These are phyloP conservation scores for Grapholita molesta DNA, from an alignment of 1,140 invertebrate genomes.

Conservation along the genomic window DNA sequence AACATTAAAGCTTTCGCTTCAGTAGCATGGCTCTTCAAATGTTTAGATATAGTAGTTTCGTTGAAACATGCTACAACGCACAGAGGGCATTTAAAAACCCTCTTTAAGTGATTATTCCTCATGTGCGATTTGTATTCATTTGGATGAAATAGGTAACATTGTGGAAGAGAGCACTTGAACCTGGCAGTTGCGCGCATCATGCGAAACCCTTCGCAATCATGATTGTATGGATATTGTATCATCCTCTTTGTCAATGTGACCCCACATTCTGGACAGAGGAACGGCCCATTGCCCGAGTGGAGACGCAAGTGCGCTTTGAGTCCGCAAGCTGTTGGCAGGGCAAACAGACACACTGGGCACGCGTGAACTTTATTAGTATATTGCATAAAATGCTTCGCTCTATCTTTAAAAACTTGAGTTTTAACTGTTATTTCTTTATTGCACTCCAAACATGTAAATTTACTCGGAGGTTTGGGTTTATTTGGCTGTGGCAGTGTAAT, in stretches of 20 bases:
- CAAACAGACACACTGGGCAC: conserved; percentile 69
- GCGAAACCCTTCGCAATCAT: conserved; percentile 76
- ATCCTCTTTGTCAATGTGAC: conserved; percentile 46
- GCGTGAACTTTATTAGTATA: conserved; percentile 40
- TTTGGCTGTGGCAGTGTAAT: conserved; percentile 19
- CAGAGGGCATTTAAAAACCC: conserved; percentile 58
- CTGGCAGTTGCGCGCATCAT: conserved; percentile 70
- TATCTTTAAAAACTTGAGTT: conserved; percentile 41
- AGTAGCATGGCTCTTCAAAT: conserved; percentile 36
- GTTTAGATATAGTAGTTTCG: conserved; percentile 44
- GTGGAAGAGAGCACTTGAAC: conserved; percentile 56
- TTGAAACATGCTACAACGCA: conserved; percentile 62
- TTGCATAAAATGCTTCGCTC: conserved; percentile 56
- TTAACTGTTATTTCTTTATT: conserved; percentile 38
- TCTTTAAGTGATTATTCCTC: conserved; percentile 61
- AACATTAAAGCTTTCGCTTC: conserved; percentile 36
- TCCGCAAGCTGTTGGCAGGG: conserved; percentile 69
- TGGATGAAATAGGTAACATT: conserved; percentile 66
- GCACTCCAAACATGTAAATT: conserved; percentile 48
- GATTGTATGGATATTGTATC: conserved; percentile 55
- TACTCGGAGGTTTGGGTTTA: neutral
- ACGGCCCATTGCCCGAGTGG: conserved; percentile 67
- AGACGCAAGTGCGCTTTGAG: conserved; percentile 70
- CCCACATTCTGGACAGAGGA: conserved; percentile 78
- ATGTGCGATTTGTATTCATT: conserved; percentile 69